Evolutionary conservation across 2,797 vertebrate genomes (phyloP).

Genomic region (Melanotaenia nigrans): DNA sequence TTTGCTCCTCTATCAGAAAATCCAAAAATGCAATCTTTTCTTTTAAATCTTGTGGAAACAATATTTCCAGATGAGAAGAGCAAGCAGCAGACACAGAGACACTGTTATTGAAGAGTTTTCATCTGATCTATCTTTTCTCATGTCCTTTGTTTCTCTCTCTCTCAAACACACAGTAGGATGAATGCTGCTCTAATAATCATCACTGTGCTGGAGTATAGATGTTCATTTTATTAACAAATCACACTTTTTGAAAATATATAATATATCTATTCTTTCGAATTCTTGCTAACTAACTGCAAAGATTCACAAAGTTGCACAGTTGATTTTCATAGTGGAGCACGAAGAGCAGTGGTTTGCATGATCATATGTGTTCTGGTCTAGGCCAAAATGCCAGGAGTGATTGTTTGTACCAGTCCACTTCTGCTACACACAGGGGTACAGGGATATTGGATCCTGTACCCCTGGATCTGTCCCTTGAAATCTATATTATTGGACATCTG

Average conservation of each 20-base stretch:
- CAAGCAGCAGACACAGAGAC: not conserved
- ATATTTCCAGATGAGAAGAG: no score
- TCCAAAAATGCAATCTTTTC: no score
- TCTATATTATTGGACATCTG: constrained; percentile 23
- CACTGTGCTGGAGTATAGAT: not conserved
- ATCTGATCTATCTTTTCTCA: not conserved
- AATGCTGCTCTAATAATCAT: not conserved
- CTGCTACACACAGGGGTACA: not conserved
- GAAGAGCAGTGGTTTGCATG: not conserved
- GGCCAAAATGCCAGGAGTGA: not conserved
- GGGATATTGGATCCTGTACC: not conserved
- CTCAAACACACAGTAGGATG: not conserved
- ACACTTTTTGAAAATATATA: no score
- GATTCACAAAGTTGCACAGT: no score
- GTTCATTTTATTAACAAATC: not conserved
- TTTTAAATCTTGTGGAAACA: no score
- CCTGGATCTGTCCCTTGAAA: constrained; percentile 3
- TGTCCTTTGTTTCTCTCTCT: not conserved
- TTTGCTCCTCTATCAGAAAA: no score
- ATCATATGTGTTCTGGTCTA: not conserved
- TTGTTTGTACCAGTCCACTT: not conserved
- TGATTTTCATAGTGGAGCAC: not conserved
- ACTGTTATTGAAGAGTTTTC: no score
- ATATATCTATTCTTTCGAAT: no score
- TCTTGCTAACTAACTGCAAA: not conserved